These are phyloP conservation scores for Pseudeuparius sepicola DNA, from an alignment of 2,888 invertebrate species.

Conservation along the genomic window DNA sequence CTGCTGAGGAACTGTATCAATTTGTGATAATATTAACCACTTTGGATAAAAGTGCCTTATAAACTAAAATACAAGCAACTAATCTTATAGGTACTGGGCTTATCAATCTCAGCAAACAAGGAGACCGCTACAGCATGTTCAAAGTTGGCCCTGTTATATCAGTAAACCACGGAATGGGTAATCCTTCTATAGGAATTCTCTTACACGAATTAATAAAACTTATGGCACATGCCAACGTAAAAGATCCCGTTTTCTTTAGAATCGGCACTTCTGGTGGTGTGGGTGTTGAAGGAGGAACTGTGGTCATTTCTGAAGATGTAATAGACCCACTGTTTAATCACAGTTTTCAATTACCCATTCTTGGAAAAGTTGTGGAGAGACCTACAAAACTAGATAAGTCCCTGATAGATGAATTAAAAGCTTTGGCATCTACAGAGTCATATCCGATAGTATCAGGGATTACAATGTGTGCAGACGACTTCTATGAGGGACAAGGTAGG, in stretches of 20 bases:
- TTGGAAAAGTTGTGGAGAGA: conserved; percentile 72
- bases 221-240: conserved; percentile 82
- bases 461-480: conserved; percentile 94
- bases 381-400: conserved; percentile 77
- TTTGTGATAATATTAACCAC: too few species aligned
- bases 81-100: too few species aligned
- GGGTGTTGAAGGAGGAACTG: conserved; percentile 86
- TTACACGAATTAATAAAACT: conserved; percentile 93
- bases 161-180: conserved; percentile 96
- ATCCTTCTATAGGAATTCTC: conserved; percentile 89
- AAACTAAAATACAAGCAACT: too few species aligned
- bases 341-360: conserved; percentile 66
- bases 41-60: too few species aligned
- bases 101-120: too few species aligned
- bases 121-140: conserved; percentile 90
- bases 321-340: conserved; percentile 77
- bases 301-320: conserved; percentile 86
- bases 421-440: conserved; percentile 71
- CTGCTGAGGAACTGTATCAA: too few species aligned
- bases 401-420: conserved; percentile 68
- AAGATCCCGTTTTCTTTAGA: conserved; percentile 84
- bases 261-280: conserved; percentile 93
- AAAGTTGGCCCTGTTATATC: conserved; percentile 85
- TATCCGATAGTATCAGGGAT: conserved; percentile 82
- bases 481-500: conserved; percentile 95